Conservation (phyloP, 23 tunicate species). For the Ciona savignyi region DNA sequence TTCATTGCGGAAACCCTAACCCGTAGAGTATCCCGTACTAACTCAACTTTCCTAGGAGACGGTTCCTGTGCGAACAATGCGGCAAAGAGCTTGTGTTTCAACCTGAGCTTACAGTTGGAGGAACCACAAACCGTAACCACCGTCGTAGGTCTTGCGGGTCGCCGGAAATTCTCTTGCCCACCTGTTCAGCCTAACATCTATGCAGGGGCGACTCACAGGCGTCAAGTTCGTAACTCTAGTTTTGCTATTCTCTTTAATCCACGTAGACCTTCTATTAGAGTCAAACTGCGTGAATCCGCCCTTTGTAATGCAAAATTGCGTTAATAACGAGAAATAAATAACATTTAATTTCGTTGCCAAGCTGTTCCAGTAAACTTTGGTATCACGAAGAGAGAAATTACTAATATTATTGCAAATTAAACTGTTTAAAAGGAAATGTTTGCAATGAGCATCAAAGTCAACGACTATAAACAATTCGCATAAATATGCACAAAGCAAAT, state of each 20-base stretch:
- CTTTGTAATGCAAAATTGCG: not conserved
- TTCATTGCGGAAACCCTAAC: no score
- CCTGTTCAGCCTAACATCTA: not conserved
- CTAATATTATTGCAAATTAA: no score
- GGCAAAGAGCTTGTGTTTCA: not conserved
- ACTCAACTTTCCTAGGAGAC: not conserved
- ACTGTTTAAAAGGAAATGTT: no score
- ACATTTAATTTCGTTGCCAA: not conserved
- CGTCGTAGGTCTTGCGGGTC: not conserved
- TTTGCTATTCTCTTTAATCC: not conserved
- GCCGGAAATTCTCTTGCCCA: not conserved
- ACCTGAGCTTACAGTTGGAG: not conserved
- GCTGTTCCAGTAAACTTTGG: no score
- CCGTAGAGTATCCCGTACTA: no score
- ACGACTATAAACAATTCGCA: no score
- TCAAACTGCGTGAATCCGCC: not conserved
- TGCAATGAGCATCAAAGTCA: no score
- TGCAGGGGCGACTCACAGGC: not conserved
- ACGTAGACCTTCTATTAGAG: not conserved
- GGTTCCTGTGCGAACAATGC: not conserved
- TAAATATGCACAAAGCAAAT: no score
- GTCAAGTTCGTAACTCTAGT: not conserved
- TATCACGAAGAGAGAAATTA: no score
- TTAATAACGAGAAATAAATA: not conserved
- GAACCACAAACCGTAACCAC: not conserved